Evolutionary conservation across 2,797 vertebrate genomes (phyloP).

Genomic region (Ibycter americanus): DNA sequence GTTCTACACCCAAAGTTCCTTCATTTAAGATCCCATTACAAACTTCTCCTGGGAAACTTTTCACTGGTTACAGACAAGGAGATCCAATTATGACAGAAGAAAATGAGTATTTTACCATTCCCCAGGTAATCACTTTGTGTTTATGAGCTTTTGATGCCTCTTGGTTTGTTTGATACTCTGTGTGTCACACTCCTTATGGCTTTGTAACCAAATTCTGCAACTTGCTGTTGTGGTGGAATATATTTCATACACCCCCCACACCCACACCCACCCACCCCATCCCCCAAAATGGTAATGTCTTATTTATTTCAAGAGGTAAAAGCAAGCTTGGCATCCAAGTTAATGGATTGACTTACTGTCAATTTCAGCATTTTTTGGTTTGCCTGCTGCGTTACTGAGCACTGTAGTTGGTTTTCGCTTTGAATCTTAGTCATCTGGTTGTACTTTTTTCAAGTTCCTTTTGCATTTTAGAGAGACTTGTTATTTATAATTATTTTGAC

Average conservation of each 20-base stretch:
- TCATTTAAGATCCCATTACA: conserved; percentile 72
- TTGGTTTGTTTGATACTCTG: neutral
- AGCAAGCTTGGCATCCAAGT: neutral
- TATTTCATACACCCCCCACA: neutral
- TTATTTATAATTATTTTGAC: neutral
- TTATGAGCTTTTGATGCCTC: neutral
- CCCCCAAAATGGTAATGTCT: neutral
- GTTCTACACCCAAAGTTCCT: conserved; percentile 63
- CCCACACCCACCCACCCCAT: too few species aligned
- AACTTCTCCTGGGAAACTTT: conserved; percentile 53
- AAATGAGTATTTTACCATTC: conserved; percentile 84
- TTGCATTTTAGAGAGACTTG: neutral
- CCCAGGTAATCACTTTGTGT: conserved; percentile 80
- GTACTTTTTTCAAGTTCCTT: neutral
- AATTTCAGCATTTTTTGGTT: neutral
- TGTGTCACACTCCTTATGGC: neutral
- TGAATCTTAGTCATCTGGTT: neutral
- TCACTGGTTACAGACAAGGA: conserved; percentile 83
- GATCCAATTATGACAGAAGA: conserved; percentile 82
- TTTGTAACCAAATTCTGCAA: neutral
- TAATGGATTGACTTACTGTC: neutral
- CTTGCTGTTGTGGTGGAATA: neutral
- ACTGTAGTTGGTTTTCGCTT: neutral
- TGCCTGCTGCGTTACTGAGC: neutral
- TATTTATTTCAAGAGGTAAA: neutral